Evolutionary conservation across 1,140 invertebrate species (phyloP).

Genomic region (Leucophenga varia): DNA sequence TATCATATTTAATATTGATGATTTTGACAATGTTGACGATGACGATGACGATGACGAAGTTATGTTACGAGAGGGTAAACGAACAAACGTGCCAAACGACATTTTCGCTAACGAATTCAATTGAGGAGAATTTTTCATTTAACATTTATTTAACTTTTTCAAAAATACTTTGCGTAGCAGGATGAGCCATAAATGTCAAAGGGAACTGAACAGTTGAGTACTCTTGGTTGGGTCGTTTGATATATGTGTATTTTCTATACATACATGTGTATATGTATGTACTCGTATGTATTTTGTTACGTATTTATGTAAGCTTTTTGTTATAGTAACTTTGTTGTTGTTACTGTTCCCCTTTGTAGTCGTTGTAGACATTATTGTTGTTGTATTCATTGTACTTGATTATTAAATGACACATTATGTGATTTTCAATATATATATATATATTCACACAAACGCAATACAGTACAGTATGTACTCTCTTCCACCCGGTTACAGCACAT

Average conservation of each 20-base stretch:
- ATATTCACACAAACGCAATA: slow-evolving; percentile 1
- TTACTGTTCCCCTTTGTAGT: too few species aligned
- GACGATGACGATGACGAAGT: too few species aligned
- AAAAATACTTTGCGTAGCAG: not conserved
- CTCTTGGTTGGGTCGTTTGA: too few species aligned
- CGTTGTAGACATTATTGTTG: slow-evolving; percentile 26
- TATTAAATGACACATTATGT: slow-evolving; percentile 55
- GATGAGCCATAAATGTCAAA: slow-evolving; percentile 8
- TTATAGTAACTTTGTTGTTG: slow-evolving; percentile 16
- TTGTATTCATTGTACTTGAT: slow-evolving; percentile 52
- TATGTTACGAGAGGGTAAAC: too few species aligned
- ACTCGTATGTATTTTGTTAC: too few species aligned
- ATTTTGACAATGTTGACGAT: too few species aligned
- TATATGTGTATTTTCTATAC: not conserved
- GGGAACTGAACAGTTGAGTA: too few species aligned
- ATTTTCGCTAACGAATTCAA: slow-evolving; percentile 55
- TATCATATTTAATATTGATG: too few species aligned
- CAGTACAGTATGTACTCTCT: too few species aligned
- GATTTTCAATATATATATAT: slow-evolving; percentile 45
- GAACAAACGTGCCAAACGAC: too few species aligned
- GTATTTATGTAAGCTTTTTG: slow-evolving; percentile 19
- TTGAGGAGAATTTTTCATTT: slow-evolving; percentile 54
- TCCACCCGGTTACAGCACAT: slow-evolving; percentile 40
- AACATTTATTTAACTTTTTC: slow-evolving; percentile 49
- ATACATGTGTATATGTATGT: too few species aligned